Evolutionary conservation across 2,797 vertebrate genomes (phyloP), one percentile per base, ranked within the genome.

Genomic region (Falco berigora): DNA sequence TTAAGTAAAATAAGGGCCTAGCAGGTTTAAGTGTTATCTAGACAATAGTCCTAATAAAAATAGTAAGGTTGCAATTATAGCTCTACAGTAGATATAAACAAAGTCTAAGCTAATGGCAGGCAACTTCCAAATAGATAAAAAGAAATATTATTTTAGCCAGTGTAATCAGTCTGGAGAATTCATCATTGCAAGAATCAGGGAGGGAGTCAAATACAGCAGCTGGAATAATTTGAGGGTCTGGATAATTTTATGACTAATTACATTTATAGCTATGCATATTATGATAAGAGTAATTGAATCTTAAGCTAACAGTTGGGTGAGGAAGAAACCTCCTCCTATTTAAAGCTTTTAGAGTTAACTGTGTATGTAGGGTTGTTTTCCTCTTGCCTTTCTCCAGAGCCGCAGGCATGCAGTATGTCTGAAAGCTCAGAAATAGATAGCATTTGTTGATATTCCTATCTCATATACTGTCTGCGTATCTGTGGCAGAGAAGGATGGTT

Each of bases 241-340:
- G 93, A 40, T 95, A 93, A 94, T 94, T 96, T 96, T 96, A 91
- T 92, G 67, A 94, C 84, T 95, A 94, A 97, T 96, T 94, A 63
- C 34, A 74, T 96, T 96, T 96, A 72, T 95, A 88, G 85, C 81
- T 90, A 67, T 94, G 81, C 89, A 52, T 93, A 76, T 91, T 92
- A 56, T 40, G 87, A 89, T 93, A 92, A 88, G 30, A 92, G 76
- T 91, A 96, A 96, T 93, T 92, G 88, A 95, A 88, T 95, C 92
- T 87, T 77, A 73, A 92, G 52, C n/a, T 88, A 92, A 83, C 58
- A 66, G 50, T 79, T 90, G 61, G 27, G 10, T 72, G 67, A 93
- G 42, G 77, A 88, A 74, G 46, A 86, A 95, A 81, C 36, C 46
- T 93, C 30, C 36, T 24, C 67, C 68, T 79, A 8, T 64, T 76